Percentiles rank a stretch among this genome's conserved stretches.
phyloP scores from a whole-genome alignment of 2,888 invertebrate genomes.

The Strigamia crassipes region DNA sequence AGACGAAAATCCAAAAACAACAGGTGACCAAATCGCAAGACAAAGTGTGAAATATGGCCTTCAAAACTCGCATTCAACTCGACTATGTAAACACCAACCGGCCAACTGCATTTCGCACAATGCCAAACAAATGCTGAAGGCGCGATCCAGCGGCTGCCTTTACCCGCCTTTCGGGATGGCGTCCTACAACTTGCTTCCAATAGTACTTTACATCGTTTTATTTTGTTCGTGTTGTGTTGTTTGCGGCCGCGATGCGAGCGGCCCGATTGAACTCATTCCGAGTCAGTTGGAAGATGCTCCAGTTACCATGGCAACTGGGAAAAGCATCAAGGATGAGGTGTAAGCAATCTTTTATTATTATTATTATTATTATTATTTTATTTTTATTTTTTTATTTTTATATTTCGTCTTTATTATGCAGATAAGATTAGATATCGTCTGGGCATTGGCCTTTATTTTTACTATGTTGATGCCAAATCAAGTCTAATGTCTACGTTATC shows the following conservation, averaged over 20 bases:
- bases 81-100: constrained; percentile 21
- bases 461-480: not conserved
- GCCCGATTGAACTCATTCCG: constrained; percentile 15
- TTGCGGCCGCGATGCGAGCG: not conserved
- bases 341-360: not conserved
- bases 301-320: not conserved
- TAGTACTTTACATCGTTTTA: not conserved
- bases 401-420: not conserved
- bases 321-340: constrained; percentile 1
- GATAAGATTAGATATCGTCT: not conserved
- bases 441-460: constrained; percentile 21
- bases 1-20: not conserved
- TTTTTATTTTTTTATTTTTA: not conserved
- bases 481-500: constrained; percentile 6
- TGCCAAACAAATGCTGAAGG: constrained; percentile 16
- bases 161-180: constrained; percentile 11
- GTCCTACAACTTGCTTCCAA: not conserved
- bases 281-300: not conserved
- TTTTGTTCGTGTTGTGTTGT: not conserved
- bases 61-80: not conserved
- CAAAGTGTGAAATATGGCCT: not conserved
- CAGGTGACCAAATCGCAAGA: constrained; percentile 1
- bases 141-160: not conserved
- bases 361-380: not conserved
- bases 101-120: constrained; percentile 1